Evolutionary conservation across 2,797 vertebrate genomes (phyloP), one percentile per base, ranked within the genome.

Genomic region (Acanthurus lineatus): DNA sequence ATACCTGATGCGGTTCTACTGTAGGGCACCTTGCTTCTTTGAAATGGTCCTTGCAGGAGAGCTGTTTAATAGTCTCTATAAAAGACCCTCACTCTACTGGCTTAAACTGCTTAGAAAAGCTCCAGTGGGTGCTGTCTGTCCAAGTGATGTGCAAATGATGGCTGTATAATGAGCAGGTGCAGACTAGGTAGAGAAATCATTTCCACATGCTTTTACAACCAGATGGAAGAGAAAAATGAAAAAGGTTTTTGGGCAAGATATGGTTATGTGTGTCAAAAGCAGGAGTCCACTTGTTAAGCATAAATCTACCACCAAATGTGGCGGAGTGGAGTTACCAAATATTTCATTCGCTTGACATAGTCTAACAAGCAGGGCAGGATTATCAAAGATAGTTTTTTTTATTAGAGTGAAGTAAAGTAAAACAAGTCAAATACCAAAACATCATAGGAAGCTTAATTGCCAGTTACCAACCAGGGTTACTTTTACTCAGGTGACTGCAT

Each of bases 101-200:
- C 59, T 57, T 62, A 72, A 82, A 76, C 57, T 73, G 81, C 76
- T 75, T 84, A 78, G 79, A 86, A 79, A 71, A 42, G 82, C 82
- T 86, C 87, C 84, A 87, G 86, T 69, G 71, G 35, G 63, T 64
- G 83, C 81, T 78, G 76, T 76, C 84, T 80, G 84, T 87, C 80
- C 71, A 69, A 88, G 82, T 83, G 87, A 93, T 92, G 87, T 87
- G 87, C 90, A 91, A 88, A 92, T 89, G 88, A 90, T 90, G 82
- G 53, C 69, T 28, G 51, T 86, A 79, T 91, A 92, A 90, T 86
- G 81, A 93, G 86, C 86, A 87, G 86, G 88, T 92, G 91, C 77
- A 79, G 81, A 44, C 60, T 63, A 62, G 56, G 77, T 17, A 38
- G 71, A 14, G 0, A 82, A 89, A 92, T 82, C 68, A 75, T 73